phyloP scores from a whole-genome alignment of 2,797 vertebrate species.

The Somateria mollissima region DNA sequence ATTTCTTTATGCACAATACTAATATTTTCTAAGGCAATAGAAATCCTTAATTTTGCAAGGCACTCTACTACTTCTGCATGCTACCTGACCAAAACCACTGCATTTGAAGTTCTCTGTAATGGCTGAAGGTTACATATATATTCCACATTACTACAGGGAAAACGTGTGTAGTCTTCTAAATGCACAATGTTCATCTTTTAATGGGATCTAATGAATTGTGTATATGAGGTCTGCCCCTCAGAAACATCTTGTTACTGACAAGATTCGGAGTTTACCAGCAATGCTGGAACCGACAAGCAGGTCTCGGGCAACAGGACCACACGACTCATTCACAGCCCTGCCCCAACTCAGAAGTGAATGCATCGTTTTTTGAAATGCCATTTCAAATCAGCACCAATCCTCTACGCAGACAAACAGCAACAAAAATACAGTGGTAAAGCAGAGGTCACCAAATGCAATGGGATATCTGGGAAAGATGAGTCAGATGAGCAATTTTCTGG shows the following conservation, averaged over 20 bases:
- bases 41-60: background rate
- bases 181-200: background rate
- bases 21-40: background rate
- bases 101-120: background rate
- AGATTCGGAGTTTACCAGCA: background rate
- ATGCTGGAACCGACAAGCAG: background rate
- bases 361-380: background rate
- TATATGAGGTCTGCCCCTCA: background rate
- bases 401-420: background rate
- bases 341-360: background rate
- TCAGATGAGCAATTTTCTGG: background rate
- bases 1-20: background rate
- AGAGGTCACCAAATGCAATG: background rate
- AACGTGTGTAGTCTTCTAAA: background rate
- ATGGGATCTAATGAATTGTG: background rate
- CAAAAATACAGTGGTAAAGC: background rate
- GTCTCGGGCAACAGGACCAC: rapidly evolving
- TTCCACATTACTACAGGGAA: background rate
- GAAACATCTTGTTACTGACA: background rate
- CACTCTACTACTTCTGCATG: background rate
- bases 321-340: rapidly evolving
- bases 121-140: background rate
- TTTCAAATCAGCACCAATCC: background rate
- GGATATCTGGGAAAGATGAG: background rate
- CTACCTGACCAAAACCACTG: background rate